Percentiles rank a stretch among this genome's conserved stretches.
These are phyloP conservation scores for Hypsibius dujardini DNA, from an alignment of 1,140 invertebrate species.

Conservation along the genomic window DNA sequence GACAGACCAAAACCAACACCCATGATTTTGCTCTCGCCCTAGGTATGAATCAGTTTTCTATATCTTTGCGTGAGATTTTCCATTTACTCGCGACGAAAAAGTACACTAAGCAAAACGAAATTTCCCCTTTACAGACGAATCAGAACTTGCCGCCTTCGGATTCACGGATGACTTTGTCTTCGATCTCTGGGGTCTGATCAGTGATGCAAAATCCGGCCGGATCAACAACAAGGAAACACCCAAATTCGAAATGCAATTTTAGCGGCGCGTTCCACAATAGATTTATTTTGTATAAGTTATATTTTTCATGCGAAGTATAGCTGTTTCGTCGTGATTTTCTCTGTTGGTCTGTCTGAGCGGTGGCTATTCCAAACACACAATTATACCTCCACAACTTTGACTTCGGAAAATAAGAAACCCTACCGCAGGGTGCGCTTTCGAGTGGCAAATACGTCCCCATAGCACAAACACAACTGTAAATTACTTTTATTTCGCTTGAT, in stretches of 20 bases:
- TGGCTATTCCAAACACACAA: too few species aligned
- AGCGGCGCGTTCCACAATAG: not conserved
- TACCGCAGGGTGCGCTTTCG: too few species aligned
- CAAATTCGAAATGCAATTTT: constrained; percentile 10
- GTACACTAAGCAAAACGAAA: not conserved
- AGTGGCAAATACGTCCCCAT: too few species aligned
- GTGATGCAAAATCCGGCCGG: constrained; percentile 68
- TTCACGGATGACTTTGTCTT: constrained; percentile 93
- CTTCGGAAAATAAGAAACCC: too few species aligned
- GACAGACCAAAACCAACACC: constrained; percentile 62
- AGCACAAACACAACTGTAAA: too few species aligned
- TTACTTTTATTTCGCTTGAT: too few species aligned
- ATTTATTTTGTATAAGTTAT: too few species aligned
- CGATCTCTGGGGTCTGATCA: constrained; percentile 85
- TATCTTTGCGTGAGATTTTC: not conserved
- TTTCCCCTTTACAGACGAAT: constrained; percentile 48
- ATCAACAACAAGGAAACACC: constrained; percentile 32
- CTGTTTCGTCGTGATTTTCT: too few species aligned
- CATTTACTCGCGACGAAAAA: too few species aligned
- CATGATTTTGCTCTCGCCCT: constrained; percentile 76
- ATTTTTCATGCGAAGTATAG: too few species aligned
- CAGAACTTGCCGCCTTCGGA: constrained; percentile 79
- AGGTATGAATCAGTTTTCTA: not conserved
- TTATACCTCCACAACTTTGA: too few species aligned
- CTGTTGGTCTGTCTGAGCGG: too few species aligned